Base-by-base conservation (phyloP, 2,888 invertebrate genomes). In the Andrena chrysosceles region DNA sequence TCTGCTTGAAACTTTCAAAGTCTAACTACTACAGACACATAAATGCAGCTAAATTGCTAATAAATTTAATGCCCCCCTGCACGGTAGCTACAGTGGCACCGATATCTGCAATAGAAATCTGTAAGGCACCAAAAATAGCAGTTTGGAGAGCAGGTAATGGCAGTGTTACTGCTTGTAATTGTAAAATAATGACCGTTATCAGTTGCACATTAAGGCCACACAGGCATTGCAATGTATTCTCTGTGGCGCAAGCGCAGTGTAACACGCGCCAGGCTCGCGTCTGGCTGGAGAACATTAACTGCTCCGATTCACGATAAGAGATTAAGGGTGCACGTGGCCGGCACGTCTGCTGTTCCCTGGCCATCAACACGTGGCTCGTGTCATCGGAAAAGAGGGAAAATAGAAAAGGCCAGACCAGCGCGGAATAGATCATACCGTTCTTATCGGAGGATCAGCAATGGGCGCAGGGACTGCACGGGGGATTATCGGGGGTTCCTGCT, bases 341-440 rank as follows among this genome's bases (percentile, higher is more conserved):
- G 2, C 31, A 23, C 56, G 70, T 49, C 78, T 71, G 85, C 69
- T 59, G 67, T 59, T 49, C 60, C 10, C 66, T 33, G 62, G 73
- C 67, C n/a, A 56, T 8, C 60, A 84, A 73, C 86, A 88, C 83
- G 85, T 87, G 88, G 87, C 87, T 78, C 63, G 63, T 84, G 87
- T 87, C 88, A 86, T 81, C 83, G 80, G 26, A 76, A 56, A 67
- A 31, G 73, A 79, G 86, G 77, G 86, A 86, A 42, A 89, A 89
- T 87, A 87, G 87, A 89, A 89, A 87, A 88, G 89, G 81, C 83
- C 79, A 74, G 81, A 56, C 29, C 63, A 29, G 42, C n/a, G 29
- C 42, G 26, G 68, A 73, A 76, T 83, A 76, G 84, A 78, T 80
- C 77, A 71, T 76, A 59, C 69, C 13, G 54, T 60, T 73, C 78